Percentiles rank a stretch among this genome's conserved stretches.
Conservation (phyloP, 2,113 vertebrate genomes). For the Pongo pygmaeus region DNA sequence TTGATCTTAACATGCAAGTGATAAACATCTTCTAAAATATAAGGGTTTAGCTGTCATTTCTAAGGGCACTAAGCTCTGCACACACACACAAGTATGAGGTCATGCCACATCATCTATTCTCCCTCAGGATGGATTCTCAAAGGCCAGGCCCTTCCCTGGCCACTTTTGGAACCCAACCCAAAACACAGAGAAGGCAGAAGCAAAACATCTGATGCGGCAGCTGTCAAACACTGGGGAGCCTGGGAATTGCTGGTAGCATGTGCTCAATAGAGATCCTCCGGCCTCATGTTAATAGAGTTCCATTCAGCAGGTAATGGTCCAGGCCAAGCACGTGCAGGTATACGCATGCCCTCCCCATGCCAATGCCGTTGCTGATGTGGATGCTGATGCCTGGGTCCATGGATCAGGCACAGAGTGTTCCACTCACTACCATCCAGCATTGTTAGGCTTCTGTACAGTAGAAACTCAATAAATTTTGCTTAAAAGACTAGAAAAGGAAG, state of each 20-base stretch:
- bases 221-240: neutral
- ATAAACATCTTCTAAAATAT: neutral
- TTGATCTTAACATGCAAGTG: neutral
- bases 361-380: too few relatives aligned
- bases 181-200: neutral
- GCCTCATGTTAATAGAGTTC: neutral
- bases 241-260: rapidly evolving
- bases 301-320: neutral
- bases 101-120: neutral
- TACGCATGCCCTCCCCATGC: too few relatives aligned
- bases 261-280: neutral
- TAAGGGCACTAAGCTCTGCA: neutral
- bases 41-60: neutral
- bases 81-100: neutral
- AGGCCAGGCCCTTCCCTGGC: neutral
- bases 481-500: neutral
- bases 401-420: neutral
- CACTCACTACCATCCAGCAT: neutral
- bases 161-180: neutral
- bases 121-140: neutral
- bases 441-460: neutral
- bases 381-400: rapidly evolving
- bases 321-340: too few relatives aligned
- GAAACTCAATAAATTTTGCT: neutral
- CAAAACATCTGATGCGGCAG: rapidly evolving